Evolutionary conservation across 2,888 invertebrate species (phyloP), one percentile per base, ranked within the genome.

Genomic region (Opisthograptis luteolata): DNA sequence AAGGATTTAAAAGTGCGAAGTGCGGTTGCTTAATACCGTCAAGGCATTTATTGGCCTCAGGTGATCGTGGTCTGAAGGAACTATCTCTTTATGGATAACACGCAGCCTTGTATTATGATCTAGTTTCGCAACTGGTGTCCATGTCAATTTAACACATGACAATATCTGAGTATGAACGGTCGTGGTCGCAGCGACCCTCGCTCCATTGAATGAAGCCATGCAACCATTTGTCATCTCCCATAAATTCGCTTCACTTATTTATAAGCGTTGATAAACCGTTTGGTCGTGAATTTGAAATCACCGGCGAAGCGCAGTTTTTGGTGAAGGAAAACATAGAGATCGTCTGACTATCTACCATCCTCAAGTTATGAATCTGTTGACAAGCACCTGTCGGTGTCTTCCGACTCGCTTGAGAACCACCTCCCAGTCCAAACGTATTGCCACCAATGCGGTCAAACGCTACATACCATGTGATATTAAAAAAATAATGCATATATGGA

Each of bases 111-210:
- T 66, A 44, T 50, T 52, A 46, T 64, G 67, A 63, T 75, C 69
- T 73, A 66, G 66, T 81, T 80, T 76, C 74, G 70, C 60, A 79
- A 80, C 61, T 53, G 44, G 64, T 71, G 69, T 71, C 70, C 64
- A 64, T 64, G 66, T 65, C 59, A 62, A 76, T 73, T 74, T 68
- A 76, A 73, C 72, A 71, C 67, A 64, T 67, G 60, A 64, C 70
- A 68, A 72, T 73, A 68, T 68, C 56, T 53, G 43, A n/a, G 31
- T 60, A 40, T 9, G 54, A 45, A 37, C 44, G 62, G 44, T 75
- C 79, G 74, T 79, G 78, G 54, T 54, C 43, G 25, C 19, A 19
- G 47, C 62, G 76, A 68, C 76, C 44, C 74, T 79, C 60, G 59
- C 32, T 36, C 41, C 45, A 46, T 50, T 37, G 40, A 59, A 64